These are phyloP conservation scores for Chascanopsetta lugubris DNA, from an alignment of 2,113 vertebrate genomes.

Conservation along the genomic window DNA sequence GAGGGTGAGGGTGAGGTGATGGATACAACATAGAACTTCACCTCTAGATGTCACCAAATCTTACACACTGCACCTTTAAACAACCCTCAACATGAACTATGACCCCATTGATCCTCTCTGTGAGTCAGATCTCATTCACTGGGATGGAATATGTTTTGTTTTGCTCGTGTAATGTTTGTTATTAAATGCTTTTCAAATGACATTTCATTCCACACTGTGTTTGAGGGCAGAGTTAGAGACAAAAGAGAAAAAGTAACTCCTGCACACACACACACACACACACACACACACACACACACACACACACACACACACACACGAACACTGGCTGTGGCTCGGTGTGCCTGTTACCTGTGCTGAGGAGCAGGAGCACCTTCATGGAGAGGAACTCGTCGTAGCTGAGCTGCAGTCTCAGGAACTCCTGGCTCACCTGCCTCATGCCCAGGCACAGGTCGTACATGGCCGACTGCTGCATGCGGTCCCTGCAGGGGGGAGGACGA, in stretches of 20 bases:
- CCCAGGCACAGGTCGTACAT: constrained; percentile 98
- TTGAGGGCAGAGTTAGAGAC: neutral
- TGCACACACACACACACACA: too few species aligned
- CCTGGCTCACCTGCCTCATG: constrained; percentile 98
- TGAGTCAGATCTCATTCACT: too few species aligned
- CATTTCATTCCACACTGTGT: constrained; percentile 9
- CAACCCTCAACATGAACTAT: too few species aligned
- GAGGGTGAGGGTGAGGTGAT: too few species aligned
- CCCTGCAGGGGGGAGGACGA: constrained; percentile 78
- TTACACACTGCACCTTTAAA: too few species aligned
- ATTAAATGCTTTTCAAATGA: constrained; percentile 3
- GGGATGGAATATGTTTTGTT: too few species aligned
- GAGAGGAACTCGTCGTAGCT: constrained; percentile 96
- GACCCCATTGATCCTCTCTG: too few species aligned
- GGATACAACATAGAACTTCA: too few species aligned
- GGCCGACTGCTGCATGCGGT: constrained; percentile 97
- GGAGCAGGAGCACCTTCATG: constrained; percentile 97
- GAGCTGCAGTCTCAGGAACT: constrained; percentile 96
- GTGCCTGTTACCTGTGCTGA: constrained; percentile 92
- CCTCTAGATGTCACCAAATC: too few species aligned
- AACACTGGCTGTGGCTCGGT: constrained; percentile 1
- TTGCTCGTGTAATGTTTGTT: neutral
- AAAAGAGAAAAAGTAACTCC: neutral
- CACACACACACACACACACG: too few species aligned
- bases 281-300: too few species aligned